These are phyloP conservation scores for Plusia festucae DNA, from an alignment of 2,888 invertebrate species.

Conservation along the genomic window DNA sequence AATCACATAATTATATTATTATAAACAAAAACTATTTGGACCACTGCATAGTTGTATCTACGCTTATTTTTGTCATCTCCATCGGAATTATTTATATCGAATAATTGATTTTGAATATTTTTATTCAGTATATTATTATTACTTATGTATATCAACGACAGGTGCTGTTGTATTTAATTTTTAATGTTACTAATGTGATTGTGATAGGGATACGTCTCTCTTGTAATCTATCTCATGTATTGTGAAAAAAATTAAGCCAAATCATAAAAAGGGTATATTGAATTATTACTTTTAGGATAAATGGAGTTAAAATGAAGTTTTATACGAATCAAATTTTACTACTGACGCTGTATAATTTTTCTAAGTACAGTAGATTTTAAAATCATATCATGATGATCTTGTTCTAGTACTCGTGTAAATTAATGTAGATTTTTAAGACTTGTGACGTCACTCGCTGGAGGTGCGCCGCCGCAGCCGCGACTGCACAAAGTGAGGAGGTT, in stretches of 20 bases:
- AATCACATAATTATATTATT: constrained; percentile 65
- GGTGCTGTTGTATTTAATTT: constrained; percentile 88
- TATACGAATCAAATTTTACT: constrained; percentile 85
- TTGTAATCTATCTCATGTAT: constrained; percentile 81
- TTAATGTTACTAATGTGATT: constrained; percentile 82
- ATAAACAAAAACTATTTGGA: constrained; percentile 73
- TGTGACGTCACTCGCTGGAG: constrained; percentile 59
- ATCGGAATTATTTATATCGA: constrained; percentile 77
- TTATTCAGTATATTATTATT: constrained; percentile 77
- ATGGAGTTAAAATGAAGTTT: constrained; percentile 83
- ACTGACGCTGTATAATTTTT: constrained; percentile 83
- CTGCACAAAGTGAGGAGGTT: constrained; percentile 62
- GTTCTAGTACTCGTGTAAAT: constrained; percentile 75
- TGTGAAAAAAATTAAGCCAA: constrained; percentile 83
- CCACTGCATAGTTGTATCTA: constrained; percentile 81
- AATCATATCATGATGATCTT: constrained; percentile 83
- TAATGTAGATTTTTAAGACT: constrained; percentile 73
- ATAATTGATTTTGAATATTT: constrained; percentile 79
- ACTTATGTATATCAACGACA: constrained; percentile 79
- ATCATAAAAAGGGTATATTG: constrained; percentile 88
- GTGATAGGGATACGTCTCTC: constrained; percentile 84
- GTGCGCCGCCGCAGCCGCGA: constrained; percentile 43
- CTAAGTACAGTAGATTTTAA: constrained; percentile 84
- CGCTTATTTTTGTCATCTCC: constrained; percentile 76
- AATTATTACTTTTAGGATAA: constrained; percentile 86